These are phyloP conservation scores for Pristionchus mayeri DNA, from an alignment of 2,888 invertebrate genomes.

Conservation along the genomic window DNA sequence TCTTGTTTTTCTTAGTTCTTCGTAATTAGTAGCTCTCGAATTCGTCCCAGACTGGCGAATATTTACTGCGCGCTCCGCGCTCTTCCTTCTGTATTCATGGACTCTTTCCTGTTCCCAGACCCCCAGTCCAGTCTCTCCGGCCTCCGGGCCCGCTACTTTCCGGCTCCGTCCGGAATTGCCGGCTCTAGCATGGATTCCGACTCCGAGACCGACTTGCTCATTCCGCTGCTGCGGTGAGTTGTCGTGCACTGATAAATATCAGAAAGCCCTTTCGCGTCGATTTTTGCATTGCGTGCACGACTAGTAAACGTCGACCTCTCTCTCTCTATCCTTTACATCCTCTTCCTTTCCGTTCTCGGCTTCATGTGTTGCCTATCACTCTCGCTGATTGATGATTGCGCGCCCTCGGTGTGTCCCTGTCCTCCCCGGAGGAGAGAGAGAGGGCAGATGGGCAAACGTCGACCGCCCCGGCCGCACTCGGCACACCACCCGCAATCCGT, in stretches of 20 bases:
- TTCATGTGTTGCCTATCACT: constrained; percentile 22
- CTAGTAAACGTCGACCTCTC: constrained; percentile 18
- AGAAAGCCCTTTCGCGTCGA: neutral
- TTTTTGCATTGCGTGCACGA: neutral
- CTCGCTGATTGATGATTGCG: constrained; percentile 41
- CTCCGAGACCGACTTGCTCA: neutral
- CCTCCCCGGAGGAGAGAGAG: neutral
- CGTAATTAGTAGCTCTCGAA: neutral
- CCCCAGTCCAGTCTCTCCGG: neutral
- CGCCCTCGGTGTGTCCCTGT: constrained; percentile 26
- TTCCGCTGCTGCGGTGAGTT: constrained; percentile 10
- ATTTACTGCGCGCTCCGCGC: neutral
- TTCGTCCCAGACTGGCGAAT: neutral
- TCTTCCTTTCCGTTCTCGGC: neutral
- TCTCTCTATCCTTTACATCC: neutral
- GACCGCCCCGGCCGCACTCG: neutral
- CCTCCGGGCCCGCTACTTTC: neutral
- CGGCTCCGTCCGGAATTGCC: neutral
- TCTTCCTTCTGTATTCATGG: constrained; percentile 41
- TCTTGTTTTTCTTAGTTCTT: too few relatives aligned
- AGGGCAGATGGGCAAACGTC: neutral
- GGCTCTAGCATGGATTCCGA: neutral
- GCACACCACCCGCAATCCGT: constrained; percentile 1
- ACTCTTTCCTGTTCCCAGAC: constrained; percentile 3
- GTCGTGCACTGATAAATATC: neutral